Evolutionary conservation across 1,140 invertebrate species (phyloP).

Genomic region (Zaprionus nigranus): DNA sequence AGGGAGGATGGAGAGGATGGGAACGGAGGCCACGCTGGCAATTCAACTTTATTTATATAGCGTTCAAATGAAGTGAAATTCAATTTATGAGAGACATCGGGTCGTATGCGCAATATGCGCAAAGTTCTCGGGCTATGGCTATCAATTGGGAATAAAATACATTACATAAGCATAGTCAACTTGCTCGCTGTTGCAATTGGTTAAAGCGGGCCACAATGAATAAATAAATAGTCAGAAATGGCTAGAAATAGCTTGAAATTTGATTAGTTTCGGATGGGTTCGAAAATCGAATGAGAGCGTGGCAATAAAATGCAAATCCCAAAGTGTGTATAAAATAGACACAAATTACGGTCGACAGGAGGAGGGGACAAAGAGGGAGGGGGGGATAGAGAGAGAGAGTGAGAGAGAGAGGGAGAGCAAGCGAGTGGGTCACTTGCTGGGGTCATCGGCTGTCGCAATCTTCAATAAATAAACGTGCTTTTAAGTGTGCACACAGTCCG

Average conservation of each 20-base stretch:
- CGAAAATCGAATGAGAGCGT: slow-evolving; percentile 35
- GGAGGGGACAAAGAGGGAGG: neutral
- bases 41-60: slow-evolving; percentile 49
- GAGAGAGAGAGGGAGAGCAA: neutral
- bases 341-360: slow-evolving; percentile 38
- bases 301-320: slow-evolving; percentile 67
- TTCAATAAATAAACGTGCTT: slow-evolving; percentile 39
- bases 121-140: slow-evolving; percentile 36
- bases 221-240: slow-evolving; percentile 62
- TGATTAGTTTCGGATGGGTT: slow-evolving; percentile 56
- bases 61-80: slow-evolving; percentile 58
- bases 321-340: slow-evolving; percentile 54
- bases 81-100: slow-evolving; percentile 45
- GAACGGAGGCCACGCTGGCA: neutral
- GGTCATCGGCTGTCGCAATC: slow-evolving; percentile 28
- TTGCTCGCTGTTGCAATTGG: slow-evolving; percentile 16
- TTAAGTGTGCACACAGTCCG: slow-evolving; percentile 1
- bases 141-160: slow-evolving; percentile 58
- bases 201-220: slow-evolving; percentile 23
- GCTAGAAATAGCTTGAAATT: slow-evolving; percentile 61
- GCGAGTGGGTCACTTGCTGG: neutral
- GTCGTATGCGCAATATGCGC: slow-evolving; percentile 58
- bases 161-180: slow-evolving; percentile 1
- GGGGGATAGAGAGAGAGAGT: neutral
- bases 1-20: neutral